Conservation (phyloP, 2,888 invertebrate species). For the Galerucella pusilla region DNA sequence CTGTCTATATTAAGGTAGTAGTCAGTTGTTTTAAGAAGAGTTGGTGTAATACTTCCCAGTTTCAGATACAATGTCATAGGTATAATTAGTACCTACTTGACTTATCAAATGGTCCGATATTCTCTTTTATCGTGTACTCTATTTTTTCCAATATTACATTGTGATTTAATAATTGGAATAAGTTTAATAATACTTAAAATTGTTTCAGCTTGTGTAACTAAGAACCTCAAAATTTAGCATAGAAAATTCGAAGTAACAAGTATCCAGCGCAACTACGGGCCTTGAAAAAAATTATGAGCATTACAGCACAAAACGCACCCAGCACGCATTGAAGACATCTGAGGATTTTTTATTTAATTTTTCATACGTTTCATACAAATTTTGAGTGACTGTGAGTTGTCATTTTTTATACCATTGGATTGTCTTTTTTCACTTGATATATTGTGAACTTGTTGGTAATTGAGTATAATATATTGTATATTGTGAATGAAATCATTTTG, state of each 20-base stretch:
- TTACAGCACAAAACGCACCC: slow-evolving; percentile 77
- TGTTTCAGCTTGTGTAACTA: slow-evolving; percentile 76
- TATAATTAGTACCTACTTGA: no score
- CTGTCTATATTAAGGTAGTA: no score
- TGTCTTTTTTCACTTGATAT: slow-evolving; percentile 47
- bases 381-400: slow-evolving; percentile 66
- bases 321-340: slow-evolving; percentile 92
- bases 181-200: slow-evolving; percentile 49
- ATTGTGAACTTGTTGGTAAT: slow-evolving; percentile 54
- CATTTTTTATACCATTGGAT: slow-evolving; percentile 54
- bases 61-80: no score
- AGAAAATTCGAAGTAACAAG: slow-evolving; percentile 68
- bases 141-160: no score
- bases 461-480: slow-evolving; percentile 48
- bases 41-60: no score
- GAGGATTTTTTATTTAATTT: slow-evolving; percentile 74
- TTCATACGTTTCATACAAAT: slow-evolving; percentile 62
- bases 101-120: no score
- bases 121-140: no score
- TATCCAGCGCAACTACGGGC: slow-evolving; percentile 64
- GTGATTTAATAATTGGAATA: no score
- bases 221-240: slow-evolving; percentile 68
- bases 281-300: slow-evolving; percentile 62
- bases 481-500: slow-evolving; percentile 52
- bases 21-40: no score